Conservation (phyloP, 2,888 invertebrate species). For the Slavum lentiscoides region DNA sequence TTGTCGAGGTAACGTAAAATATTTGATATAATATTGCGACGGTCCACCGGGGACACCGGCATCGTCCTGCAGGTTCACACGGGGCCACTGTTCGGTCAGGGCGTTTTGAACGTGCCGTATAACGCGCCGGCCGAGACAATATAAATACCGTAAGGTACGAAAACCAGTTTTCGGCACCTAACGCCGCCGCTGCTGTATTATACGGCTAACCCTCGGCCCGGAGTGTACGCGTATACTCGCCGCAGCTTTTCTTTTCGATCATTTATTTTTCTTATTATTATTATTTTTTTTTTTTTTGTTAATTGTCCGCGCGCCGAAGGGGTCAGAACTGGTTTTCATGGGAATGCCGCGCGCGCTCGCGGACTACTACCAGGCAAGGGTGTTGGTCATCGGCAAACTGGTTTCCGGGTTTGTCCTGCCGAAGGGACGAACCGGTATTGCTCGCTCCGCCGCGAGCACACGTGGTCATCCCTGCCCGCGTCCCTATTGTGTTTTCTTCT, state of each 20-base stretch:
- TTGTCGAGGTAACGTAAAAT: neutral
- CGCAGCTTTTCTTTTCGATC: slow-evolving; percentile 47
- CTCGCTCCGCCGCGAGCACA: slow-evolving; percentile 27
- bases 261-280: slow-evolving; percentile 33
- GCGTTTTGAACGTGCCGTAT: neutral
- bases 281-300: neutral
- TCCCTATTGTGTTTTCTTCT: slow-evolving; percentile 39
- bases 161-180: slow-evolving; percentile 43
- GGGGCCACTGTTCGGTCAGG: slow-evolving; percentile 45
- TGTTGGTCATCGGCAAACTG: slow-evolving; percentile 53
- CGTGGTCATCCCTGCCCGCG: slow-evolving; percentile 53
- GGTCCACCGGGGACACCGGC: slow-evolving; percentile 9
- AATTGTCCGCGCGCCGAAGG: slow-evolving; percentile 31
- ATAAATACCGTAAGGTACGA: neutral
- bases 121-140: neutral
- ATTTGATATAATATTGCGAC: neutral
- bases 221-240: neutral
- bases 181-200: neutral
- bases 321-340: slow-evolving; percentile 54
- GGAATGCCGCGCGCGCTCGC: slow-evolving; percentile 37
- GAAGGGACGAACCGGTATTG: slow-evolving; percentile 51
- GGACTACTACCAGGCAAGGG: neutral
- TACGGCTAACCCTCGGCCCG: slow-evolving; percentile 17
- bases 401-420: slow-evolving; percentile 51
- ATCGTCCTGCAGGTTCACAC: slow-evolving; percentile 46